A percentile compares a stretch with the other conserved stretches of the same genome.
Evolutionary conservation across 2,113 vertebrate species (phyloP).

Genomic region (Cynocephalus volans): DNA sequence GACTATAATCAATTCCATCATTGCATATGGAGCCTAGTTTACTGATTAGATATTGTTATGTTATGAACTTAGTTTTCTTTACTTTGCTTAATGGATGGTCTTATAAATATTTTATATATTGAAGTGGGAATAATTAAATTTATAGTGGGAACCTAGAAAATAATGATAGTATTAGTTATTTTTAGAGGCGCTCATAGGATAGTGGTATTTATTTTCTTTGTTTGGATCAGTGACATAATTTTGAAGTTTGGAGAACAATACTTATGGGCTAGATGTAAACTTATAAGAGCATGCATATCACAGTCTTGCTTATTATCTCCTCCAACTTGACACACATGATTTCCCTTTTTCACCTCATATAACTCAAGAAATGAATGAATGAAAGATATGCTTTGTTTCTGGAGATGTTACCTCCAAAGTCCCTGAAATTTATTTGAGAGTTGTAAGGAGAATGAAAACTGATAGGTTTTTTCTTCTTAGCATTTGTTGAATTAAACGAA

Average conservation of each 20-base stretch:
- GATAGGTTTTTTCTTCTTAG: constrained; percentile 6
- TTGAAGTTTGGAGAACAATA: constrained; percentile 64
- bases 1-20: neutral
- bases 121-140: constrained; percentile 64
- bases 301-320: constrained; percentile 1
- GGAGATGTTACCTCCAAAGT: constrained; percentile 14
- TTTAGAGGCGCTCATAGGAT: constrained; percentile 26
- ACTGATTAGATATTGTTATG: neutral
- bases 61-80: constrained; percentile 58
- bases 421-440: constrained; percentile 40
- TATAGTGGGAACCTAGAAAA: constrained; percentile 20
- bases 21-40: neutral
- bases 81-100: constrained; percentile 48
- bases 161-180: neutral
- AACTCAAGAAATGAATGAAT: constrained; percentile 29
- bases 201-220: neutral
- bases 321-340: neutral
- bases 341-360: neutral
- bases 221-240: constrained; percentile 9
- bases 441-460: constrained; percentile 1
- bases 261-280: neutral
- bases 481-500: constrained; percentile 66
- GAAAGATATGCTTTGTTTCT: constrained; percentile 53
- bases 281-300: neutral
- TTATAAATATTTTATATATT: constrained; percentile 45